A percentile compares a stretch with the other conserved stretches of the same genome.
Conservation (phyloP, 2,888 invertebrate species). For the Ichneumon xanthorius region DNA sequence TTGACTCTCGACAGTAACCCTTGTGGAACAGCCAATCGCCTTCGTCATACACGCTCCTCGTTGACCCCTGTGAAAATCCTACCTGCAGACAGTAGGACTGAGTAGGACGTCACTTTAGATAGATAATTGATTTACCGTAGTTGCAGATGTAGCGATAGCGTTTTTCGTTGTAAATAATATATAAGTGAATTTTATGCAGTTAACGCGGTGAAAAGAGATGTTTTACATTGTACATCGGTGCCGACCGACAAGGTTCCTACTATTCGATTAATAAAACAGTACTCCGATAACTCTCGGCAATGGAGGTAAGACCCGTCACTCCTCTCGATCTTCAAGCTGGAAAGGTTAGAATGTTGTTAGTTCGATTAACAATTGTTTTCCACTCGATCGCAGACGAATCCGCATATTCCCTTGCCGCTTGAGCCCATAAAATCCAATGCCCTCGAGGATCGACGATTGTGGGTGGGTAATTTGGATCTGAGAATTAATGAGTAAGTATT, state of each 20-base stretch:
- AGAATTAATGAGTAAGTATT: constrained; percentile 97
- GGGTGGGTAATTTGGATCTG: constrained; percentile 97
- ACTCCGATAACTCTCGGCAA: constrained; percentile 29
- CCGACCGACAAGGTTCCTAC: constrained; percentile 63
- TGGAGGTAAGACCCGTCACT: constrained; percentile 58
- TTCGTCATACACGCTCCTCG: background rate
- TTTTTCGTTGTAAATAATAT: constrained; percentile 50
- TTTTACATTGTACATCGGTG: constrained; percentile 37
- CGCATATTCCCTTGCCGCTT: constrained; percentile 86
- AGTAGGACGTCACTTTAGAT: constrained; percentile 25
- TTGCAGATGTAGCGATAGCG: constrained; percentile 49
- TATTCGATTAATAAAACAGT: constrained; percentile 47
- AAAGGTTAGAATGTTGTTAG: constrained; percentile 46
- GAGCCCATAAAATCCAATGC: constrained; percentile 87
- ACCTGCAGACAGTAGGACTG: background rate
- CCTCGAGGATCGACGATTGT: constrained; percentile 90
- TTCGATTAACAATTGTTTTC: constrained; percentile 1
- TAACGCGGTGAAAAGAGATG: constrained; percentile 4
- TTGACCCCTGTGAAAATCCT: background rate
- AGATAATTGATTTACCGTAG: constrained; percentile 42
- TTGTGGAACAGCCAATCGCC: background rate
- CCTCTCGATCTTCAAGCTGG: background rate
- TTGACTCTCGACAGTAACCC: background rate
- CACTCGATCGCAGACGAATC: constrained; percentile 60
- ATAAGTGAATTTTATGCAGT: constrained; percentile 48